A percentile compares a stretch with the other conserved stretches of the same genome.
These are phyloP conservation scores for Drosophila quinaria DNA, from an alignment of 2,888 invertebrate genomes.

Conservation along the genomic window DNA sequence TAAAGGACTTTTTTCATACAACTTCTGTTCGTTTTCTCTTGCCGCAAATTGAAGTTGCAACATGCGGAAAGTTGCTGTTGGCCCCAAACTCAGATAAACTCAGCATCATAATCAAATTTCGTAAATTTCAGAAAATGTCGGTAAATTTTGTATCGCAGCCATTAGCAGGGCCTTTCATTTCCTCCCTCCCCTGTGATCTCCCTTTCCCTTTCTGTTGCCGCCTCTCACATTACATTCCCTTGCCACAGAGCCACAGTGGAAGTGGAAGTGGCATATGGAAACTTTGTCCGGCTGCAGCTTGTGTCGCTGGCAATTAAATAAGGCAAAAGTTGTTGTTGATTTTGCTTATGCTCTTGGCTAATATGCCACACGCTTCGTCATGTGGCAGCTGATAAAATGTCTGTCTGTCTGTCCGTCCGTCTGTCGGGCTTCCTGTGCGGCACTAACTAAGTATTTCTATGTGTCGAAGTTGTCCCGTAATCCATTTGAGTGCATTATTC, in stretches of 20 bases:
- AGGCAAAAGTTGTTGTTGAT: constrained; percentile 46
- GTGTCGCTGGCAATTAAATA: constrained; percentile 61
- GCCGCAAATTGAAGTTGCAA: constrained; percentile 44
- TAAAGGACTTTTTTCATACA: background rate
- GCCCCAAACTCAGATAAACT: constrained; percentile 9
- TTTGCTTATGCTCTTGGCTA: constrained; percentile 25
- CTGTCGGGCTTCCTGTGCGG: constrained; percentile 48
- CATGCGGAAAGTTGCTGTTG: constrained; percentile 28
- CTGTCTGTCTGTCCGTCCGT: constrained; percentile 18
- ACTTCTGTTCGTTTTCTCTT: constrained; percentile 1
- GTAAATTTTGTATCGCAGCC: constrained; percentile 44
- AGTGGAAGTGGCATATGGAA: constrained; percentile 55
- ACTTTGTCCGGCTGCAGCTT: constrained; percentile 46
- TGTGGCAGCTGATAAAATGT: constrained; percentile 32
- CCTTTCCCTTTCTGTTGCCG: background rate
- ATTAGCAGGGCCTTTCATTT: constrained; percentile 54
- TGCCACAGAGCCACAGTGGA: constrained; percentile 26
- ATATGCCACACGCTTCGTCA: constrained; percentile 36
- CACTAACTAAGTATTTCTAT: constrained; percentile 10
- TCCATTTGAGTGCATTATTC: constrained; percentile 16
- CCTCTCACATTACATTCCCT: background rate
- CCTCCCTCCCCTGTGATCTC: background rate
- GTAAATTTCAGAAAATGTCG: constrained; percentile 8
- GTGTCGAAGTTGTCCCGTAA: constrained; percentile 22
- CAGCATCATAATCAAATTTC: constrained; percentile 55